Evolutionary conservation across 2,113 vertebrate species (phyloP), one percentile per base, ranked within the genome.

Genomic region (Laterallus jamaicensis): DNA sequence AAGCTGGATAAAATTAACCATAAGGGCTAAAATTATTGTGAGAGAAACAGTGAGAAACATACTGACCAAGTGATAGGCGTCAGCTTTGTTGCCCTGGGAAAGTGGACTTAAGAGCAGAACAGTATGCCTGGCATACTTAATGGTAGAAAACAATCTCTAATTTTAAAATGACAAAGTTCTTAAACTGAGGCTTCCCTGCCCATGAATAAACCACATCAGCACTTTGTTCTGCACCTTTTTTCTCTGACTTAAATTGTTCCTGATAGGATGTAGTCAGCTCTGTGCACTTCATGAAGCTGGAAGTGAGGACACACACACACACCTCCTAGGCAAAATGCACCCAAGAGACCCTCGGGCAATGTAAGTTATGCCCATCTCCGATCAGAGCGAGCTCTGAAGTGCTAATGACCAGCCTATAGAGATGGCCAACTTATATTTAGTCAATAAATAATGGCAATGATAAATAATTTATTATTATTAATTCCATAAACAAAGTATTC

Each of bases 341-440:
- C 20, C 13, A 74, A 17, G 35, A 42, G 39, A 49, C 10, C 19
- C 16, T 52, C 17, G 24, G 59, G 40, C 32, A 62, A 25, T 6
- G 20, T 15, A 35, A 75, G 9, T 70, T 39, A 16, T 0, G 2
- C 7, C 22, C 0, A 4, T 39, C 10, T 42, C 15, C 68, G 24
- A 42, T 44, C 50, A 90, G 25, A 77, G 11, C 1, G 4, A 25
- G 21, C 32, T 71, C 50, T 62, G 47, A 56, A 79, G 22, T 77
- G 28, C 39, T 85, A 62, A 70, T 69, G 11, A 32, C 28, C 24
- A 64, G 44, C 28, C 31, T 82, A 7, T 5, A 25, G 39, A 55
- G 18, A 47, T 24, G 22, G 40, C 17, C 32, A 29, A 6, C 2
- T 75, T 35, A 12, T 20, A 28, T 67, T 59, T 68, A 80, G 28